Conservation (phyloP, 2,888 invertebrate genomes). For the Xylota sylvarum region DNA sequence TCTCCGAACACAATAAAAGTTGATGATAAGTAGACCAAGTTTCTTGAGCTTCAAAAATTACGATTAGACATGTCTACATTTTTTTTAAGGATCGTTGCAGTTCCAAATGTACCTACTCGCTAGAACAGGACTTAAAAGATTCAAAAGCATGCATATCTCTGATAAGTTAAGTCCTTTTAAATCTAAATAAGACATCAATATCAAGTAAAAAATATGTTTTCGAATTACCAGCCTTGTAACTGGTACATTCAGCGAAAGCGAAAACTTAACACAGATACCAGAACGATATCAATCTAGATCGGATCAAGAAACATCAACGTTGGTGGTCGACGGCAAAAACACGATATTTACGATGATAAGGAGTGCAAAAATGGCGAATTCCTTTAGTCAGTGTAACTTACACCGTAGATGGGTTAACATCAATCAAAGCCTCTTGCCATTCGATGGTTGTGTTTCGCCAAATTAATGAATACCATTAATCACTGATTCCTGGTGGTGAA, state of each 20-base stretch:
- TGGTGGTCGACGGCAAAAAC: slow-evolving; percentile 62
- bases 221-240: too few species aligned
- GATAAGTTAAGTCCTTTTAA: too few species aligned
- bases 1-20: too few species aligned
- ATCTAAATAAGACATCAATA: too few species aligned
- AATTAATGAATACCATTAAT: slow-evolving; percentile 75
- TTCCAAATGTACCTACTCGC: too few species aligned
- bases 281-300: background rate
- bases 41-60: too few species aligned
- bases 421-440: slow-evolving; percentile 67
- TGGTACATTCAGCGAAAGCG: background rate
- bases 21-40: too few species aligned
- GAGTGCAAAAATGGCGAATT: slow-evolving; percentile 61
- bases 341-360: slow-evolving; percentile 51
- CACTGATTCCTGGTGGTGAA: slow-evolving; percentile 49
- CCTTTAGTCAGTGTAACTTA: slow-evolving; percentile 54
- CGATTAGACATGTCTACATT: too few species aligned
- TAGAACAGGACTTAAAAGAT: too few species aligned
- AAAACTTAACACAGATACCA: background rate
- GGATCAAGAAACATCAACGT: slow-evolving; percentile 42
- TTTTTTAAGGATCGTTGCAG: too few species aligned
- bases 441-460: slow-evolving; percentile 69
- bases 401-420: slow-evolving; percentile 52
- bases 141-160: too few species aligned
- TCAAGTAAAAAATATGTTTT: too few species aligned